These are phyloP conservation scores for Lasiommata megera DNA, from an alignment of 2,888 invertebrate species.

Conservation along the genomic window DNA sequence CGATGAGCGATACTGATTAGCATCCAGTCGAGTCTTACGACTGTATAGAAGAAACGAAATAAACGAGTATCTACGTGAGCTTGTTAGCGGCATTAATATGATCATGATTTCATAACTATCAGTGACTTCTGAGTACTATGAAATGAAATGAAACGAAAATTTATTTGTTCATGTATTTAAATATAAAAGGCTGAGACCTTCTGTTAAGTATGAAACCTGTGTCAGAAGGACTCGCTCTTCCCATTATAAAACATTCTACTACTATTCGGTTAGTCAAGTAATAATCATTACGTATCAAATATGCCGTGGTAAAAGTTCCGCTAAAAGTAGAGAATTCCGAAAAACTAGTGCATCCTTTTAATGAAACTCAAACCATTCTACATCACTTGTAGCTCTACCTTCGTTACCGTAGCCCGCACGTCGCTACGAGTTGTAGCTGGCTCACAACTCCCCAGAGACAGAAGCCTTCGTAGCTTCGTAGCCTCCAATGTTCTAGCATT, in stretches of 20 bases:
- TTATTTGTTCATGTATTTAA: too few species aligned
- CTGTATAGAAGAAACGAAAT: constrained; percentile 35
- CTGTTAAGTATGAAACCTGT: too few species aligned
- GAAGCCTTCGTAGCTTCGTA: constrained; percentile 56
- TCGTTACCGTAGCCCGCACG: constrained; percentile 64
- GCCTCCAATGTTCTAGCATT: constrained; percentile 58
- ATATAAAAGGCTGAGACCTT: too few species aligned
- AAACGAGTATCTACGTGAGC: background rate
- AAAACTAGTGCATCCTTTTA: constrained; percentile 22
- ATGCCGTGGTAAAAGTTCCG: too few species aligned
- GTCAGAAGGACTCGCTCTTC: too few species aligned
- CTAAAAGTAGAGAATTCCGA: background rate
- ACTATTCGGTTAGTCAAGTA: too few species aligned
- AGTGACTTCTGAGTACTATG: too few species aligned
- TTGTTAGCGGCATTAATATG: background rate
- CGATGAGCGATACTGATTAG: constrained; percentile 80
- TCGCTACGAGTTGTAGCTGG: constrained; percentile 67
- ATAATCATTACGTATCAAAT: too few species aligned
- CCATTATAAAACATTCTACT: too few species aligned
- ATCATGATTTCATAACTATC: too few species aligned
- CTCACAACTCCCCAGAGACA: constrained; percentile 66
- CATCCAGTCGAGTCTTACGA: constrained; percentile 54
- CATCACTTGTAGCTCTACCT: constrained; percentile 49
- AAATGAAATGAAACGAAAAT: too few species aligned
- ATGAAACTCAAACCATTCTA: constrained; percentile 30